Base-by-base conservation (phyloP, 2,113 vertebrate species). In the Vanacampus margaritifer region DNA sequence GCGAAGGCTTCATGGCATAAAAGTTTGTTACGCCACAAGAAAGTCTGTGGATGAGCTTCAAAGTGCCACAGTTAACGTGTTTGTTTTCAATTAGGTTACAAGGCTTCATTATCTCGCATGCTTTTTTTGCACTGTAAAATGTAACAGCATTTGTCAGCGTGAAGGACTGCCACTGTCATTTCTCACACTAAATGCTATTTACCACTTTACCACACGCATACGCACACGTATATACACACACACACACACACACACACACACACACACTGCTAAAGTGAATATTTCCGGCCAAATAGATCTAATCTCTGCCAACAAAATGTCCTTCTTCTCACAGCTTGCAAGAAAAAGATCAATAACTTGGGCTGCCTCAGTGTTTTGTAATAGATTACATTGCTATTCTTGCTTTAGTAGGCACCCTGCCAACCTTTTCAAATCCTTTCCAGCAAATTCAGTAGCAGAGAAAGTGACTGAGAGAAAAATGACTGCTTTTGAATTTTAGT, bases 361-460 rank as follows among this genome's bases (percentile, higher is more conserved):
- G n/a, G n/a, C 59, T 5, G 50, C 7, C 19, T 59, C 23, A 64
- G 36, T 37, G 54, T 56, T 48, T 60, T 64, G 69, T 24, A 28
- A 35, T 32, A 32, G 13, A 64, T 50, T 45, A 36, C 19, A 48
- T 37, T 14, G 32, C 61, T 12, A 19, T 37, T 24, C 41, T 39
- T 46, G 58, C 60, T 64, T 65, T 39, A n/a, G 61, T 57, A 56
- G 63, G 69, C 66, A 41, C 67, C 58, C 24, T 28, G 58, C 4
- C 59, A 60, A 46, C 28, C 39, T 2, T 23, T 24, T 43, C 68
- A 54, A 48, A 62, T 62, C 39, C 37, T 26, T 62, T 24, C 60
- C 39, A 43, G 37, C 63, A 36, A 13, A 65, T 46, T 76, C 60
- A 65, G 65, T 3, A 11, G 7, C 54, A 13, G 53, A 24, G 48